A percentile compares a stretch with the other conserved stretches of the same genome.
These are phyloP conservation scores for Mycetomoellerius zeteki DNA, from an alignment of 1,140 invertebrate species.

Conservation along the genomic window DNA sequence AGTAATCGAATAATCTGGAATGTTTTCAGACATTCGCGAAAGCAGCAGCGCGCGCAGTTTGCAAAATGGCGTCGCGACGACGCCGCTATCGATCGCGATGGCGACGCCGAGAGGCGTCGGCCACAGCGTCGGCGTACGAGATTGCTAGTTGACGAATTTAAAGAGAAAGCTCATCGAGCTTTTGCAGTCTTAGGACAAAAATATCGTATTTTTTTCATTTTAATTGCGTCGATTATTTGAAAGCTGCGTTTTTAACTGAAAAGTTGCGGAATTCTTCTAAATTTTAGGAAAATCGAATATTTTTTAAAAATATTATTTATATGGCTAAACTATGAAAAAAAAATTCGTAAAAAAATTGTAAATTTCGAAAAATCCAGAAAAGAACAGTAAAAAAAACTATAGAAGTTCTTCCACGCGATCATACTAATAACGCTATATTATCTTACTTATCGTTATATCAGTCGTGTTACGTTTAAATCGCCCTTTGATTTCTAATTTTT, in stretches of 20 bases:
- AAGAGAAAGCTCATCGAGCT: not conserved
- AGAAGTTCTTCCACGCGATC: not conserved
- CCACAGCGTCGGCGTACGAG: constrained; percentile 62
- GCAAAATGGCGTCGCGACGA: constrained; percentile 81
- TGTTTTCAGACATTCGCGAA: not conserved
- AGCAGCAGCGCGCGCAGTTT: constrained; percentile 26
- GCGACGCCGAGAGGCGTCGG: constrained; percentile 79
- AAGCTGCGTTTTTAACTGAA: not conserved
- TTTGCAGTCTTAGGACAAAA: too few species aligned
- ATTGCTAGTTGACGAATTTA: not conserved
- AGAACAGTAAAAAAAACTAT: not conserved
- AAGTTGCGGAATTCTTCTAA: not conserved
- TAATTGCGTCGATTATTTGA: not conserved
- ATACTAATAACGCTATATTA: not conserved
- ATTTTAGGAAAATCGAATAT: not conserved
- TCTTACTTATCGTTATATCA: not conserved
- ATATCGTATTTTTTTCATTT: too few species aligned
- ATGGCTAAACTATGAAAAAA: not conserved
- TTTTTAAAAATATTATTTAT: too few species aligned
- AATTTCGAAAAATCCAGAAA: not conserved
- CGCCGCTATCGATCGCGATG: constrained; percentile 84
- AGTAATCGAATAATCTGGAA: not conserved
- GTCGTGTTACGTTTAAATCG: not conserved
- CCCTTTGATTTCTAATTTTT: not conserved
- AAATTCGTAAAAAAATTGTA: not conserved